Conservation (phyloP, 1,140 invertebrate genomes). For the Leptinotarsa lineolata region DNA sequence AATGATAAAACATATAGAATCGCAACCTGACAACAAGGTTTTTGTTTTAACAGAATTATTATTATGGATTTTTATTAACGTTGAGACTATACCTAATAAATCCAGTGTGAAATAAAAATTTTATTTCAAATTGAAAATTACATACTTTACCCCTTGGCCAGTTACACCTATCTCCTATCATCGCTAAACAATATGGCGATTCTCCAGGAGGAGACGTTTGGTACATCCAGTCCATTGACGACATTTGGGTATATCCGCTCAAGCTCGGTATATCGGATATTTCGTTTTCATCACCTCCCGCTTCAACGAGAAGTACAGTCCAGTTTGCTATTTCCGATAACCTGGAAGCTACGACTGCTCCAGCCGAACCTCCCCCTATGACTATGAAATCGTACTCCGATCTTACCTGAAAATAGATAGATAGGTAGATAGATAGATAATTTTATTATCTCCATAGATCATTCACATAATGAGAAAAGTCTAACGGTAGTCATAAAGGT, state of each 20-base stretch:
- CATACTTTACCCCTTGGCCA: constrained; percentile 75
- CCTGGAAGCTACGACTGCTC: constrained; percentile 88
- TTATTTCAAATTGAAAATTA: not conserved
- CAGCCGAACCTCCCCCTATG: constrained; percentile 89
- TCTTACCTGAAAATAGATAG: constrained; percentile 65
- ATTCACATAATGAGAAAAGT: no score
- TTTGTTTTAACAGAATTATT: no score
- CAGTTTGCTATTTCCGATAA: constrained; percentile 79
- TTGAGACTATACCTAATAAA: no score
- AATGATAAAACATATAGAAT: no score
- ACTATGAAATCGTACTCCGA: constrained; percentile 82
- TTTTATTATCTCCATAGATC: no score
- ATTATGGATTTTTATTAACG: no score
- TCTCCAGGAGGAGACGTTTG: constrained; percentile 80
- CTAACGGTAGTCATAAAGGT: no score
- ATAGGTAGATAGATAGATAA: no score
- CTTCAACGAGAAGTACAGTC: constrained; percentile 81
- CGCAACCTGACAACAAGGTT: no score
- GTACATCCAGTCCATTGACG: constrained; percentile 91
- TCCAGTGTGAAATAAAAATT: no score
- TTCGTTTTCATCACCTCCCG: constrained; percentile 80
- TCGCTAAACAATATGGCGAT: constrained; percentile 77
- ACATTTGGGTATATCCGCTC: constrained; percentile 75
- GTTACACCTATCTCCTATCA: constrained; percentile 82
- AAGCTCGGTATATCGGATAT: constrained; percentile 78